Base-by-base conservation (phyloP, 2,888 invertebrate genomes). In the Bombyx huttoni region DNA sequence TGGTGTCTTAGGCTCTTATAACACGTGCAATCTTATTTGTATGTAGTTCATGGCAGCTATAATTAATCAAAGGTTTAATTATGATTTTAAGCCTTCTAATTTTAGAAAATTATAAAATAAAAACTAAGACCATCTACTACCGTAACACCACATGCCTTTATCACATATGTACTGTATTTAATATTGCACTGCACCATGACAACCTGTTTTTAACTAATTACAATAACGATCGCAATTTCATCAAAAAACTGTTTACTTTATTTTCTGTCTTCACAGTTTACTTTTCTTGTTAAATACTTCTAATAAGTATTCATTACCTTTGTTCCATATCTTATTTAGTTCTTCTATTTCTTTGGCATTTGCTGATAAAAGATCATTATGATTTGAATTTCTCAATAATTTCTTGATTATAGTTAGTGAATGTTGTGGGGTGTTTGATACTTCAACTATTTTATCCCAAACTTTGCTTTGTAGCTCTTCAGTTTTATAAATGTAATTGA, bases 401-500 rank as follows among this genome's bases (percentile, higher is more conserved):
- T 85, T 89, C 78, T 98, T 98, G 46, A 93, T 92, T 35, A 89
- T 83, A 48, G 90, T 71, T 59, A 98, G 70, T 12, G 93, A 92
- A 48, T 78, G 62, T 50, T 73, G 60, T 10, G 93, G 91, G 58
- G 91, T 72, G 56, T 81, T 65, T 73, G 92, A 81, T 64, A 90
- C 81, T 66, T 90, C 81, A 34, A 77, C 84, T 61, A 91, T 89
- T 70, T 85, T 90, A 56, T 87, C 80, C 90, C 90, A 92, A 40
- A 91, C 90, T 67, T 90, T 85, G 63, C 73, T 81, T 51, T 92
- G 81, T 51, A 94, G 75, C 51, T 92, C 87, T 24, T 89, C 81
- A 46, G 90, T 81, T 54, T 94, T 93, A 62, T 94, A 93, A 12
- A 98, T 86, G 68, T 93, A 91, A 10, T 96, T 93, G 0, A 98